A percentile compares a stretch with the other conserved stretches of the same genome.
Evolutionary conservation across 2,888 invertebrate species (phyloP).

Genomic region (Caenorhabditis virilis): DNA sequence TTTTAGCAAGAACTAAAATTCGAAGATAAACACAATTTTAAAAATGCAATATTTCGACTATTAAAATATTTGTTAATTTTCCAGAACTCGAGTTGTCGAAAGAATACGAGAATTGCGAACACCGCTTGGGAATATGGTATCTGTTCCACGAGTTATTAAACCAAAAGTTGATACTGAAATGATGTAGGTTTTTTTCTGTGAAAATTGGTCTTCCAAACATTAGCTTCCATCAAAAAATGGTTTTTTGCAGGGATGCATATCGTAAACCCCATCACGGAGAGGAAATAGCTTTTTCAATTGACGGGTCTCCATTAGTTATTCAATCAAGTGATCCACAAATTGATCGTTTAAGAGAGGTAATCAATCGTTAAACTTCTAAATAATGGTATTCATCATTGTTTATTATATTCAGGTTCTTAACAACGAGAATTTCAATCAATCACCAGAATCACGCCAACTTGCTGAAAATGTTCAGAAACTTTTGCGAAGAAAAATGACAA

Average conservation of each 20-base stretch:
- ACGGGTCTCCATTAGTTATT: not conserved
- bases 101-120: no score
- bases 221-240: no score
- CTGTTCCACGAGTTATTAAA: not conserved
- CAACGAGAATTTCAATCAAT: not conserved
- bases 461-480: not conserved
- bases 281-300: not conserved
- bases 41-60: no score
- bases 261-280: not conserved
- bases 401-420: no score
- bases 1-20: no score
- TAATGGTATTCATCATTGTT: no score
- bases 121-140: not conserved
- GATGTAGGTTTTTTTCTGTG: conserved; percentile 1
- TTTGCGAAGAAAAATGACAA: not conserved
- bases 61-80: no score
- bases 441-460: not conserved
- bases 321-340: no score
- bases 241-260: not conserved
- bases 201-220: not conserved
- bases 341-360: no score
- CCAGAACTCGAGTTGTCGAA: no score
- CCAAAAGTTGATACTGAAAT: not conserved
- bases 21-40: no score
- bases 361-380: no score